phyloP scores from a whole-genome alignment of 2,888 invertebrate species.

The Euzophera pinguis region DNA sequence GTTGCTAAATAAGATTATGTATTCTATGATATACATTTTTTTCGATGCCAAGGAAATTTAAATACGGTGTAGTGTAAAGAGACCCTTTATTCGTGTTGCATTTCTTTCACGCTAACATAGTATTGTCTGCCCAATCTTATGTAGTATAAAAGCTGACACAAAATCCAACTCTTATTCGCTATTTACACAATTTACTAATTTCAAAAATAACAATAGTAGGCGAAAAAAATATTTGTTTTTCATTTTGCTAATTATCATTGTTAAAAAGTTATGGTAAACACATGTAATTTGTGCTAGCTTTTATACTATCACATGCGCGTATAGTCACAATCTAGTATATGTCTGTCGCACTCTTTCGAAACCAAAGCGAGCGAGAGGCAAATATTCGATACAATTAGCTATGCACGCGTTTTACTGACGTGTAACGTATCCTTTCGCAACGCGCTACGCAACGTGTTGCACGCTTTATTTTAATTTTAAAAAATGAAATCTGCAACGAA shows the following conservation, averaged over 20 bases:
- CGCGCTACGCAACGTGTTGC: neutral
- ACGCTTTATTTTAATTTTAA: neutral
- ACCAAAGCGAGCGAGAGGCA: neutral
- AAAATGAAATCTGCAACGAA: conserved; percentile 1
- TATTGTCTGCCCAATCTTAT: conserved; percentile 2
- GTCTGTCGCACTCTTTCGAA: neutral
- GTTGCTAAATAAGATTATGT: neutral
- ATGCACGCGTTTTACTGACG: neutral
- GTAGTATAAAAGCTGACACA: conserved; percentile 1
- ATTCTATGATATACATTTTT: too few relatives aligned
- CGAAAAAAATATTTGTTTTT: neutral
- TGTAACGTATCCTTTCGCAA: conserved; percentile 3
- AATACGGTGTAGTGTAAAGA: neutral
- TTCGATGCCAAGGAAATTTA: too few relatives aligned
- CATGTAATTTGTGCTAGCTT: neutral
- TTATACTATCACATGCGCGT: neutral
- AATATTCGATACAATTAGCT: neutral
- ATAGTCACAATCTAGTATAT: neutral
- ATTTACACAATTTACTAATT: neutral
- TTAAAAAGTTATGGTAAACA: too few relatives aligned
- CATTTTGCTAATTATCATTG: too few relatives aligned
- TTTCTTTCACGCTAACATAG: conserved; percentile 6
- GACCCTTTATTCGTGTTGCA: conserved; percentile 5
- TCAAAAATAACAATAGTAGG: neutral
- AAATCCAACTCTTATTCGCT: neutral